Conservation (phyloP, 2,888 invertebrate genomes). For the Folsomia manolachei region DNA sequence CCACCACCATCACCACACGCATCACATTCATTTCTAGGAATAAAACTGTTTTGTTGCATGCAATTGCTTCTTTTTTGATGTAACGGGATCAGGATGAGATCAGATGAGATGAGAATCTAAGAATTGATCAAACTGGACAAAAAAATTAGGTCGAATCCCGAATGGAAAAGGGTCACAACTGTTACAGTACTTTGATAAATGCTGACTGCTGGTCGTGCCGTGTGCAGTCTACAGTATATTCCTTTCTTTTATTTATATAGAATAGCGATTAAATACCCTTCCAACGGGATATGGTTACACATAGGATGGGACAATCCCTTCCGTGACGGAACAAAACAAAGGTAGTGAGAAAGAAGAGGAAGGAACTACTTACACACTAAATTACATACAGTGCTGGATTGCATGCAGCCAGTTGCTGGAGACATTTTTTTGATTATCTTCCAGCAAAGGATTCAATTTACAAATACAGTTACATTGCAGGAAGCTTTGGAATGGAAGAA, state of each 20-base stretch:
- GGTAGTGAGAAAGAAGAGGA: not conserved
- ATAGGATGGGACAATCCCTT: slow-evolving; percentile 2
- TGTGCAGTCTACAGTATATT: not conserved
- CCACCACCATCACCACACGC: not conserved
- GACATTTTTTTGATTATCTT: slow-evolving; percentile 2
- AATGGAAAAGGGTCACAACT: slow-evolving; percentile 23
- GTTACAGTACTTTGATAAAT: not conserved
- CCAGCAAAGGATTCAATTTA: slow-evolving; percentile 8
- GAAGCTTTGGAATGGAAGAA: slow-evolving; percentile 5
- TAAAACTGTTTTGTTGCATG: slow-evolving; percentile 1
- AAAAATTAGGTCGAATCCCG: slow-evolving; percentile 1
- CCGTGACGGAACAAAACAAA: slow-evolving; percentile 10
- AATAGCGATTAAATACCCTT: slow-evolving; percentile 1
- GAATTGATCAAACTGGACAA: not conserved
- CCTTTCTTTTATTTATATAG: not conserved
- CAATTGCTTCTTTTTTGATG: slow-evolving; percentile 4
- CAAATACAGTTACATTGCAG: too few species aligned
- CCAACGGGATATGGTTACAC: not conserved
- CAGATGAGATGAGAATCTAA: not conserved
- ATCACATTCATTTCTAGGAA: not conserved
- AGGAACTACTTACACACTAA: not conserved
- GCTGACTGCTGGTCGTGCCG: too few species aligned
- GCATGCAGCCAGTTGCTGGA: slow-evolving; percentile 1
- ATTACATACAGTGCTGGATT: not conserved
- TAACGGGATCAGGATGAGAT: slow-evolving; percentile 25